phyloP scores from a whole-genome alignment of 2,113 vertebrate species.

The Lynx canadensis region DNA sequence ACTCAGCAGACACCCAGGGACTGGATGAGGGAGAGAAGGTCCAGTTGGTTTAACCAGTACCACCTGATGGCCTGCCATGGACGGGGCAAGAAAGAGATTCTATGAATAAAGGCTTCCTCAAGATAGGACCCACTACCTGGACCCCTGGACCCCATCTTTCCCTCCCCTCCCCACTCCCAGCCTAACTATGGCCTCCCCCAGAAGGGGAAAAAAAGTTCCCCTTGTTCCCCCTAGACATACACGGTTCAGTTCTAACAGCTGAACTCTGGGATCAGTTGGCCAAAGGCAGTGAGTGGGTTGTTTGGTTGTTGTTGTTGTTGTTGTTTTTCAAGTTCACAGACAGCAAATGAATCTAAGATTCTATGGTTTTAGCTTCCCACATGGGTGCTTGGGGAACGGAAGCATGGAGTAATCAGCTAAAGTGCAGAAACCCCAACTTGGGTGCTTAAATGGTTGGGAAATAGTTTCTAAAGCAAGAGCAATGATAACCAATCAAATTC shows the following conservation, averaged over 20 bases:
- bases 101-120: not conserved
- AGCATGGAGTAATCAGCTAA: conserved; percentile 24
- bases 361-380: not conserved
- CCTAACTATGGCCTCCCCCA: not conserved
- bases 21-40: not conserved
- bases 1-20: not conserved
- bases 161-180: not conserved
- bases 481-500: not conserved
- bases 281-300: not conserved
- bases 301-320: not conserved
- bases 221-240: not conserved
- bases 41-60: not conserved
- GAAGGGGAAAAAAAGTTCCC: not conserved
- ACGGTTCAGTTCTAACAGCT: not conserved
- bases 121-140: not conserved
- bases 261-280: not conserved
- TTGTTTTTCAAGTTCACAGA: not conserved
- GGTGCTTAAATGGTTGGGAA: not conserved
- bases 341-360: not conserved
- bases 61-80: fast-evolving
- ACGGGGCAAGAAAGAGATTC: not conserved
- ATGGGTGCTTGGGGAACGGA: not conserved
- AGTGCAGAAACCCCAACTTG: not conserved
- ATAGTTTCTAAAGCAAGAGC: conserved; percentile 40
- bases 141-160: too few species aligned